Evolutionary conservation across 1,140 invertebrate genomes (phyloP).

Genomic region (Teleogryllus occipitalis): DNA sequence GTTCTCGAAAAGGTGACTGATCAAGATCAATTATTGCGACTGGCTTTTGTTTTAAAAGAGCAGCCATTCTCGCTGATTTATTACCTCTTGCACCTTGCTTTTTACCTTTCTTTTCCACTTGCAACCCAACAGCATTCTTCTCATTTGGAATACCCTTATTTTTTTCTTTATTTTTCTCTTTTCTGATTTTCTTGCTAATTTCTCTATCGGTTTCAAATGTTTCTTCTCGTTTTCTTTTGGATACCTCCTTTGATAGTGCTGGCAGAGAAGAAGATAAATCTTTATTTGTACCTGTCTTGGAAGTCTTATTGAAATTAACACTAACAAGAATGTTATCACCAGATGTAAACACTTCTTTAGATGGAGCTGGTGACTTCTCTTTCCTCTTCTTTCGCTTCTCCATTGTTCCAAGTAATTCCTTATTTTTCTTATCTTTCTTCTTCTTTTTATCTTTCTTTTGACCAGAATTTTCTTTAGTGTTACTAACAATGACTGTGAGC

Average conservation of each 20-base stretch:
- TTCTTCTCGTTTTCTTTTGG: conserved; percentile 33
- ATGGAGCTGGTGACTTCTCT: conserved; percentile 51
- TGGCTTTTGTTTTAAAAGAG: conserved; percentile 43
- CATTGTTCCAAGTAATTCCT: conserved; percentile 30
- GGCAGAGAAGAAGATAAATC: conserved; percentile 25
- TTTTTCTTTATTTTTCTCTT: conserved; percentile 38
- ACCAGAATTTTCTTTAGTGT: conserved; percentile 29
- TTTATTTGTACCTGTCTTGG: conserved; percentile 34
- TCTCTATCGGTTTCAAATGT: conserved; percentile 22
- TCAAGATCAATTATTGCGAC: conserved; percentile 79
- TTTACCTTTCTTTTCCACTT: conserved; percentile 13
- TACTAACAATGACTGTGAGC: conserved; percentile 22
- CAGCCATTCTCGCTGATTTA: conserved; percentile 17
- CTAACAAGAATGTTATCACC: conserved; percentile 87
- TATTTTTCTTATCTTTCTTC: conserved; percentile 41
- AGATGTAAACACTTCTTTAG: conserved; percentile 83
- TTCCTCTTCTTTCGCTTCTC: conserved; percentile 38
- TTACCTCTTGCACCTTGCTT: conserved; percentile 8
- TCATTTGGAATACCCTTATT: conserved; percentile 34
- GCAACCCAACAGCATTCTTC: conserved; percentile 29
- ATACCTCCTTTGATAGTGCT: conserved; percentile 35
- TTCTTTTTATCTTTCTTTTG: conserved; percentile 41
- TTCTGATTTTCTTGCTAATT: conserved; percentile 24
- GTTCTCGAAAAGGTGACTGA: conserved; percentile 70
- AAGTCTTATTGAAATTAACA: conserved; percentile 75